These are phyloP conservation scores for Scaptomyza tumidula DNA, from an alignment of 2,888 invertebrate species.

Conservation along the genomic window DNA sequence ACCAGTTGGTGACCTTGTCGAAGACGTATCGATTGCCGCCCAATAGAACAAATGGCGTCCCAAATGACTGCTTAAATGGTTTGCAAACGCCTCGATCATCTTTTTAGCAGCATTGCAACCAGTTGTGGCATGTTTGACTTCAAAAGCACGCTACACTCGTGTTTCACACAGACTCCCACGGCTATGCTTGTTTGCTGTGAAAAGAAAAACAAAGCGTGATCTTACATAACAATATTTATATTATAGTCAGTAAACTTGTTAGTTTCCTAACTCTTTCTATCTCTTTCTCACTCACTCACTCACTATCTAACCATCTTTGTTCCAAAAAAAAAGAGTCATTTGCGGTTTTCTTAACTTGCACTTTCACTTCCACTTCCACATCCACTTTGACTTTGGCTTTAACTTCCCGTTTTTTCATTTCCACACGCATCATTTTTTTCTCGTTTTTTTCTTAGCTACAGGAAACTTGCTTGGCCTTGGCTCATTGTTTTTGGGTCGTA, in stretches of 20 bases:
- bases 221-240: constrained; percentile 31
- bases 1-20: constrained; percentile 35
- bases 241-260: constrained; percentile 18
- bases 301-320: constrained; percentile 6
- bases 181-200: constrained; percentile 18
- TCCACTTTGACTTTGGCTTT: constrained; percentile 14
- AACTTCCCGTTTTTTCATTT: constrained; percentile 47
- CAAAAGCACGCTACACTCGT: constrained; percentile 22
- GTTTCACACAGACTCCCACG: constrained; percentile 25
- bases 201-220: constrained; percentile 6
- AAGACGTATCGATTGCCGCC: constrained; percentile 86
- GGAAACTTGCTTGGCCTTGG: constrained; percentile 51
- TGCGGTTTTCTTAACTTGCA: constrained; percentile 24
- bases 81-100: constrained; percentile 84
- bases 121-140: constrained; percentile 51
- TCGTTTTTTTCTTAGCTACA: constrained; percentile 35
- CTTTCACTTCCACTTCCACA: constrained; percentile 60
- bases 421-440: constrained; percentile 57
- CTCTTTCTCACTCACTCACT: neutral
- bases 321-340: constrained; percentile 40
- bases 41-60: constrained; percentile 87
- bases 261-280: neutral
- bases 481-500: constrained; percentile 9
- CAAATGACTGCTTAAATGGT: constrained; percentile 84
- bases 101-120: constrained; percentile 58